These are phyloP conservation scores for Ascidia mentula DNA, from an alignment of 23 tunicate species.

Conservation along the genomic window DNA sequence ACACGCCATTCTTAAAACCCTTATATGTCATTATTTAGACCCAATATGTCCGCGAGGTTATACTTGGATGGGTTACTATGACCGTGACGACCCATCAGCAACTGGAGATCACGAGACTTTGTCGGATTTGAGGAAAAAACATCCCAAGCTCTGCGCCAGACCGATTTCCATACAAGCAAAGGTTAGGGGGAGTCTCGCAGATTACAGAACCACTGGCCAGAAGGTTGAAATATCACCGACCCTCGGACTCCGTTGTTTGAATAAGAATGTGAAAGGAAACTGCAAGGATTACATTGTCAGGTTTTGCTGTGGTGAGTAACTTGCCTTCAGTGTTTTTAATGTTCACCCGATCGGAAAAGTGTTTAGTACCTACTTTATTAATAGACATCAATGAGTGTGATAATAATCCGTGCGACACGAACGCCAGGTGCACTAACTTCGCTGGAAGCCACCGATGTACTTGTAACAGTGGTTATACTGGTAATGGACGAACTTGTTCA, in stretches of 20 bases:
- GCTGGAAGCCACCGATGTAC: background rate
- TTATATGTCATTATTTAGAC: too few relatives aligned
- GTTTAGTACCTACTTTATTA: too few relatives aligned
- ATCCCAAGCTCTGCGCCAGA: background rate
- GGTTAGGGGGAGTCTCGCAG: background rate
- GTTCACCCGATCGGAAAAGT: too few relatives aligned
- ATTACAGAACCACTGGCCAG: background rate
- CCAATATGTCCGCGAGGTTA: background rate
- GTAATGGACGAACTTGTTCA: background rate
- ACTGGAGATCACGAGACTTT: background rate
- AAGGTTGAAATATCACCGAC: background rate
- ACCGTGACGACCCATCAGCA: slow-evolving; percentile 3
- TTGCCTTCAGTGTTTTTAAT: too few relatives aligned
- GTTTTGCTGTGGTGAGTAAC: background rate
- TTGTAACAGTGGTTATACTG: background rate
- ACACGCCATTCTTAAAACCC: too few relatives aligned
- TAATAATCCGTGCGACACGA: background rate
- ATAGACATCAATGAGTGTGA: background rate
- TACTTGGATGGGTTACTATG: background rate
- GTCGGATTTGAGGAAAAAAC: background rate
- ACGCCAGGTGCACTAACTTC: background rate
- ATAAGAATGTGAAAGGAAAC: background rate
- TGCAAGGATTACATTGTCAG: background rate
- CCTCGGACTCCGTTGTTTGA: background rate
- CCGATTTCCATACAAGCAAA: background rate